Evolutionary conservation across 1,140 invertebrate species (phyloP).

Genomic region (Elymnias hypermnestra): DNA sequence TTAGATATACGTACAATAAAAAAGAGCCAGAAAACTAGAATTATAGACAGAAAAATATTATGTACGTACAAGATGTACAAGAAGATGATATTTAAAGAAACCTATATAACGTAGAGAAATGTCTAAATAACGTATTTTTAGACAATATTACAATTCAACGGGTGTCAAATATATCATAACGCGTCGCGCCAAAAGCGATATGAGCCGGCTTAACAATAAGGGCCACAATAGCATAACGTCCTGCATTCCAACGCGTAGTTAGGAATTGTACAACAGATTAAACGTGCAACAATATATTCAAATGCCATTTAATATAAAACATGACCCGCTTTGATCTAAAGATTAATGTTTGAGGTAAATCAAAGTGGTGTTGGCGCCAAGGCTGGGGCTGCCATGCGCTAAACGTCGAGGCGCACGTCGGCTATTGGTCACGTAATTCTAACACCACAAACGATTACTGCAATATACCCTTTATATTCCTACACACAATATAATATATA

Average conservation of each 20-base stretch:
- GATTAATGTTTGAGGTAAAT: conserved; percentile 60
- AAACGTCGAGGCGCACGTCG: no score
- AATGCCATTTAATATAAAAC: conserved; percentile 39
- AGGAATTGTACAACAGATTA: conserved; percentile 26
- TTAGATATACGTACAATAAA: no score
- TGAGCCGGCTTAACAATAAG: conserved; percentile 1
- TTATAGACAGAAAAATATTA: no score
- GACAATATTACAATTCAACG: neutral
- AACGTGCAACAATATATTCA: conserved; percentile 37
- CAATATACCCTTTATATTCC: no score
- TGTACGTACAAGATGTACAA: no score
- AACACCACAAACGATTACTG: conserved; percentile 45
- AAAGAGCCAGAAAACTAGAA: no score
- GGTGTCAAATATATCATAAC: neutral
- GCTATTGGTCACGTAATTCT: conserved; percentile 41
- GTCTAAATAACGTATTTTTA: no score
- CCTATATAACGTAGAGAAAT: no score
- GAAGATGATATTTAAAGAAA: no score
- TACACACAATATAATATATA: no score
- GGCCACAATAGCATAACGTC: neutral
- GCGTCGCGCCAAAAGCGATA: neutral
- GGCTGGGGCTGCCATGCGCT: conserved; percentile 10
- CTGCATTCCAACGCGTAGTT: conserved; percentile 20
- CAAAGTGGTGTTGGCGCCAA: conserved; percentile 36
- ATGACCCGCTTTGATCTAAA: conserved; percentile 50